Evolutionary conservation across 2,113 vertebrate genomes (phyloP).

Genomic region (Carassius carassius): DNA sequence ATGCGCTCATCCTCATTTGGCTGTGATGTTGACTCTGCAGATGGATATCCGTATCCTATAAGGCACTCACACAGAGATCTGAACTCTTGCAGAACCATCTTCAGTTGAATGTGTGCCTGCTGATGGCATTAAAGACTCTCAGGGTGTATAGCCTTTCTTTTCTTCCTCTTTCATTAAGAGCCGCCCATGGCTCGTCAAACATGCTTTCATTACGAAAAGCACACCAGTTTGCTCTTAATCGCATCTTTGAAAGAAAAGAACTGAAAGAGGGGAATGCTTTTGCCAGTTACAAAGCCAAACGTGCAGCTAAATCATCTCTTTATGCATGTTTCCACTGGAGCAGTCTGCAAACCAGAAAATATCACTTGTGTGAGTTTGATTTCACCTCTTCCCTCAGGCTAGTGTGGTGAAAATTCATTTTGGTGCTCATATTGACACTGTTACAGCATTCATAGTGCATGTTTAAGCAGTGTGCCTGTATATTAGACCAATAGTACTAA

Average conservation of each 20-base stretch:
- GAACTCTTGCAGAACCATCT: not conserved
- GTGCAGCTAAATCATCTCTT: slow-evolving; percentile 1
- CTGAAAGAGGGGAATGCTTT: not conserved
- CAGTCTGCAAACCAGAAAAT: not conserved
- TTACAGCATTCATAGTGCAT: not conserved
- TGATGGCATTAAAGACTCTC: not conserved
- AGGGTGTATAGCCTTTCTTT: not conserved
- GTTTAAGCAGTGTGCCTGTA: not conserved
- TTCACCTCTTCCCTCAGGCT: not conserved
- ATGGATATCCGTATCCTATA: not conserved
- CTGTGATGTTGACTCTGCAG: not conserved
- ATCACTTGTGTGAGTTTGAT: not conserved
- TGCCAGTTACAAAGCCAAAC: not conserved
- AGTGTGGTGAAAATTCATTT: not conserved
- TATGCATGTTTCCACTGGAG: not conserved
- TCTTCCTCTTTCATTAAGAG: not conserved
- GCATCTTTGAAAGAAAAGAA: slow-evolving; percentile 8
- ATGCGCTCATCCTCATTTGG: not conserved
- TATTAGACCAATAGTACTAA: too few species aligned
- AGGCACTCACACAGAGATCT: not conserved
- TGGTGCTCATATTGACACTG: not conserved
- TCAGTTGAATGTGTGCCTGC: not conserved
- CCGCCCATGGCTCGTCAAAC: slow-evolving; percentile 1
- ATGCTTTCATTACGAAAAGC: not conserved
- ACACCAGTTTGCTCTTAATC: slow-evolving; percentile 10